Conservation (phyloP, 2,113 vertebrate genomes). For the Martes martes region DNA sequence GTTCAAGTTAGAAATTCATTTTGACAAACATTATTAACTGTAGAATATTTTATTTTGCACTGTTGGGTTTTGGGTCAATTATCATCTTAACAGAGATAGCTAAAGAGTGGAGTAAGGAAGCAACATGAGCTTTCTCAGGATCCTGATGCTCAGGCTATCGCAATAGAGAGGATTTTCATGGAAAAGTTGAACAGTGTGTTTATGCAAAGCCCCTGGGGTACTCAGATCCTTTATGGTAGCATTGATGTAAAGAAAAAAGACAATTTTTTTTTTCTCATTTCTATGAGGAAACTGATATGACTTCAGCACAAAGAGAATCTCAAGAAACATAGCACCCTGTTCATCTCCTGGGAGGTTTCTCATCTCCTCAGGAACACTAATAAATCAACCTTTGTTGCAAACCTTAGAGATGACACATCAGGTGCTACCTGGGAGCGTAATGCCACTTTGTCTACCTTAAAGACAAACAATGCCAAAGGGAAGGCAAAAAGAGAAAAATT, state of each 20-base stretch:
- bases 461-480: neutral
- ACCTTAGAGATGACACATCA: neutral
- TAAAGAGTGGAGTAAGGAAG: fast-evolving
- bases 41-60: neutral
- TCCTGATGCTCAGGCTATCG: neutral
- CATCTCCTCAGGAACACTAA: neutral
- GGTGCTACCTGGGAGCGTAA: neutral
- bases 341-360: neutral
- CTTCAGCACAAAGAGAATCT: neutral
- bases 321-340: fast-evolving
- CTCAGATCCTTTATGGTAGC: neutral
- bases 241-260: neutral
- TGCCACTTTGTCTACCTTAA: neutral
- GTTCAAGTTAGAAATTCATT: neutral
- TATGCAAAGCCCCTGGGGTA: neutral
- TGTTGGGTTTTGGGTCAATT: neutral
- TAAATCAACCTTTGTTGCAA: neutral
- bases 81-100: neutral
- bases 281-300: neutral
- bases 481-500: neutral
- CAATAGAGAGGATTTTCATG: neutral
- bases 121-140: neutral
- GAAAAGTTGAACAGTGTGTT: neutral
- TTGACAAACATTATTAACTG: neutral
- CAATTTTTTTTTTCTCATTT: neutral